A percentile compares a stretch with the other conserved stretches of the same genome.
Conservation (phyloP, 2,888 invertebrate species). For the Keiferia lycopersicella region DNA sequence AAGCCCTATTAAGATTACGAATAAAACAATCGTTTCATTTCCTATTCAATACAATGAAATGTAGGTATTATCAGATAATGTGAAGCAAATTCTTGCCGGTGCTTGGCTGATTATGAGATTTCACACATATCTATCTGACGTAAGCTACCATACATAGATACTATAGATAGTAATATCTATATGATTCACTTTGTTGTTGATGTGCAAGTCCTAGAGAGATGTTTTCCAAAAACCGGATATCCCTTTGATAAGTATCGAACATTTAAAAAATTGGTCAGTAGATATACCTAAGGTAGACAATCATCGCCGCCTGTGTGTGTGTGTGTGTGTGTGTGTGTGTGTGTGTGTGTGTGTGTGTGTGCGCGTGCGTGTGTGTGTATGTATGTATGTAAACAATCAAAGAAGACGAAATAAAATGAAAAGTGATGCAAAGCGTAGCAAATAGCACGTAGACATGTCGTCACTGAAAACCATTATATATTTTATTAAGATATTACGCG, state of each 20-base stretch:
- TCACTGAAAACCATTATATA: not conserved
- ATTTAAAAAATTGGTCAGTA: no score
- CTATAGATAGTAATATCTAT: no score
- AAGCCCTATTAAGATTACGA: constrained; percentile 33
- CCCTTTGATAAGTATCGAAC: not conserved
- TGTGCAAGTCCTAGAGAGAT: not conserved
- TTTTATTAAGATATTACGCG: not conserved
- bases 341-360: no score
- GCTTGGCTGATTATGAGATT: constrained; percentile 49
- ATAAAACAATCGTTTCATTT: constrained; percentile 47
- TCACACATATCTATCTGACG: not conserved
- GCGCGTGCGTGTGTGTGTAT: no score
- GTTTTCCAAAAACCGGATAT: constrained; percentile 2
- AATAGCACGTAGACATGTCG: not conserved
- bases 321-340: no score
- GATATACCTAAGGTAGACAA: no score
- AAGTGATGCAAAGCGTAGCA: not conserved
- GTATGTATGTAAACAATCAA: no score
- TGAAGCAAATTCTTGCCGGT: constrained; percentile 63
- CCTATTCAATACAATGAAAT: constrained; percentile 24
- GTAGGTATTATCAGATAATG: constrained; percentile 45
- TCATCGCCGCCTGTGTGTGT: no score
- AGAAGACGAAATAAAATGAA: not conserved
- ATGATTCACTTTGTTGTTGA: not conserved
- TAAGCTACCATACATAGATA: not conserved